phyloP scores from a whole-genome alignment of 2,113 vertebrate genomes.

The Mus spicilegus region DNA sequence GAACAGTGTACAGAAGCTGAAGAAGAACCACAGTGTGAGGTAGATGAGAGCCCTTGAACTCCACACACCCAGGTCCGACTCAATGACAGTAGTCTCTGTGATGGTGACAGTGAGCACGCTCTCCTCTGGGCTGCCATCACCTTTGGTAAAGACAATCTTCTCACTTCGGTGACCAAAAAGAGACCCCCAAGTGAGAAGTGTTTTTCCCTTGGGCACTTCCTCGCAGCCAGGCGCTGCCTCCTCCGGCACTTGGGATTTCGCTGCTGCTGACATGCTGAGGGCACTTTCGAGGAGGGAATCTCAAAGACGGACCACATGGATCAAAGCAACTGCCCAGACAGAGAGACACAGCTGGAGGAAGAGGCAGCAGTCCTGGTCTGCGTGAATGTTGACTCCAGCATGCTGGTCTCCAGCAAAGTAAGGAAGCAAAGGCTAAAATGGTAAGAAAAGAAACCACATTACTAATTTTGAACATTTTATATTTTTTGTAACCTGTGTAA shows the following conservation, averaged over 20 bases:
- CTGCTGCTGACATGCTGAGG: constrained; percentile 79
- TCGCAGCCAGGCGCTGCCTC: neutral
- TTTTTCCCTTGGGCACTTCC: constrained; percentile 78
- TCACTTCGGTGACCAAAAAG: constrained; percentile 88
- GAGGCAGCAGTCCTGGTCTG: accelerated
- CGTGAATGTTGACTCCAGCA: neutral
- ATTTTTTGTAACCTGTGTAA: neutral
- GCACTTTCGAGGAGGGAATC: accelerated
- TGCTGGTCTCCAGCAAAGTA: neutral
- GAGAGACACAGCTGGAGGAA: neutral
- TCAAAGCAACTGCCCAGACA: accelerated
- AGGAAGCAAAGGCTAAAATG: neutral
- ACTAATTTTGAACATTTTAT: neutral
- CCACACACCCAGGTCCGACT: constrained; percentile 93
- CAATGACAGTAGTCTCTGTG: constrained; percentile 95
- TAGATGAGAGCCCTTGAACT: constrained; percentile 91
- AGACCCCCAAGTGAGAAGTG: constrained; percentile 81
- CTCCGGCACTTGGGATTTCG: accelerated
- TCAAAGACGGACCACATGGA: neutral
- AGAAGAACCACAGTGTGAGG: constrained; percentile 95
- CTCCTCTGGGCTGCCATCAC: constrained; percentile 91
- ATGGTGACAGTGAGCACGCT: constrained; percentile 94
- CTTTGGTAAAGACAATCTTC: constrained; percentile 89
- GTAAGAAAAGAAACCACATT: neutral
- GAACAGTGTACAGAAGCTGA: constrained; percentile 98